These are phyloP conservation scores for Sinocyclocheilus maitianheensis DNA, from an alignment of 2,113 vertebrate genomes.

Conservation along the genomic window DNA sequence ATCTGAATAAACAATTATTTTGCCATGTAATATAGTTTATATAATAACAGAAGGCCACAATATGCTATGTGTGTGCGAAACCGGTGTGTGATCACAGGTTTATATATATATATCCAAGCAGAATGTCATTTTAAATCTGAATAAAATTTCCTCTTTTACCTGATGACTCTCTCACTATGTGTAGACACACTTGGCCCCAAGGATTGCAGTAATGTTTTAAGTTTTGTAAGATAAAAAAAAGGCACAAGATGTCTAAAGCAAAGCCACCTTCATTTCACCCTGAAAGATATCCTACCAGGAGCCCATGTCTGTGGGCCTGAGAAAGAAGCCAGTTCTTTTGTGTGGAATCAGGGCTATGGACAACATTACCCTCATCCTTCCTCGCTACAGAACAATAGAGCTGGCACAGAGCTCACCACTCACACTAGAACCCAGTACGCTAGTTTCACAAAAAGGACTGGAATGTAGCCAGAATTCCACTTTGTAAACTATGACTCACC, in stretches of 20 bases:
- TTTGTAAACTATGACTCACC: conserved; percentile 40
- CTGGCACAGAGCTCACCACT: conserved; percentile 11
- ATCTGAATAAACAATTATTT: no score
- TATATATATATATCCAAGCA: no score
- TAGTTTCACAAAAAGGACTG: conserved; percentile 16
- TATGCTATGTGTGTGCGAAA: no score
- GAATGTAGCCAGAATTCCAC: conserved; percentile 20
- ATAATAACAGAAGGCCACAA: no score
- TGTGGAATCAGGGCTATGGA: conserved; percentile 33
- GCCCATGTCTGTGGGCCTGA: conserved; percentile 40
- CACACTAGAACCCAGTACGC: conserved; percentile 37
- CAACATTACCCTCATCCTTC: conserved; percentile 44
- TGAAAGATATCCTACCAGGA: conserved; percentile 37
- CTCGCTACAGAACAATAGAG: conserved; percentile 39
- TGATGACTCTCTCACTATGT: not conserved
- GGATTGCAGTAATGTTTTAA: no score
- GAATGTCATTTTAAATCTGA: no score
- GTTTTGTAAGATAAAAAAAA: conserved; percentile 21
- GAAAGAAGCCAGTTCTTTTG: conserved; percentile 36
- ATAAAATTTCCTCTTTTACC: no score
- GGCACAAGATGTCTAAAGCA: not conserved
- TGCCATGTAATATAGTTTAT: no score
- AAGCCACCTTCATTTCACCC: conserved; percentile 40
- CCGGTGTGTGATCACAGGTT: no score
- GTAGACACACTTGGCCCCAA: not conserved